Conservation (phyloP, 2,888 invertebrate species). For the Drosophila pegasa region DNA sequence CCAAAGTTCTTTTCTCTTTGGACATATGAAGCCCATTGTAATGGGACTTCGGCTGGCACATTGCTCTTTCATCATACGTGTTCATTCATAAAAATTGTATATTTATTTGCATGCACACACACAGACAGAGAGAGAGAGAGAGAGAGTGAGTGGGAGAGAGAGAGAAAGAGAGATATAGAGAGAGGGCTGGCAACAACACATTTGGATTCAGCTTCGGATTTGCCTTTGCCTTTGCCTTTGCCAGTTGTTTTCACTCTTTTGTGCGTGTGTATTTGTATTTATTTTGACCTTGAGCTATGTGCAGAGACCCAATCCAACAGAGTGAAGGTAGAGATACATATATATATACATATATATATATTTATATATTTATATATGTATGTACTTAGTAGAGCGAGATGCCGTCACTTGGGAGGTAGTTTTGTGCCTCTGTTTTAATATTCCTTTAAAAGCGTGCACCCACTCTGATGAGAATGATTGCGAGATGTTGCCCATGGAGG, state of each 20-base stretch:
- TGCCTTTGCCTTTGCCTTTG: slow-evolving; percentile 15
- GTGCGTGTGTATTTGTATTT: slow-evolving; percentile 25
- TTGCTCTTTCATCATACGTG: slow-evolving; percentile 77
- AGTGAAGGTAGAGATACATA: neutral
- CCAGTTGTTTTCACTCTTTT: slow-evolving; percentile 16
- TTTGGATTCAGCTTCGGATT: slow-evolving; percentile 25
- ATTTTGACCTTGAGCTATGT: slow-evolving; percentile 70
- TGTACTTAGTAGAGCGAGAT: neutral
- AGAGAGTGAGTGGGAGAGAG: no score
- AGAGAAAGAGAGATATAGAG: no score
- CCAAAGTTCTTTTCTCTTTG: neutral
- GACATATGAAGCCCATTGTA: slow-evolving; percentile 46
- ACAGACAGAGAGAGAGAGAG: no score
- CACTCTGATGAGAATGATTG: slow-evolving; percentile 22
- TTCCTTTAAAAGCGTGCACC: slow-evolving; percentile 63
- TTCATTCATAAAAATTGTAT: slow-evolving; percentile 80
- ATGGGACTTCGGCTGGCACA: slow-evolving; percentile 38
- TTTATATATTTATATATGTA: neutral
- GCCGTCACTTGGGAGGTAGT: slow-evolving; percentile 13
- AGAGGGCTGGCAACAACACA: slow-evolving; percentile 20
- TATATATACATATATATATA: neutral
- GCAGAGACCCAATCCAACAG: slow-evolving; percentile 23
- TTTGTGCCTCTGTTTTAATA: slow-evolving; percentile 64
- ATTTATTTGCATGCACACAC: slow-evolving; percentile 74
- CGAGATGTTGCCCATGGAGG: slow-evolving; percentile 21